phyloP scores from a whole-genome alignment of 1,140 invertebrate genomes.

The Eulimnadia texana region DNA sequence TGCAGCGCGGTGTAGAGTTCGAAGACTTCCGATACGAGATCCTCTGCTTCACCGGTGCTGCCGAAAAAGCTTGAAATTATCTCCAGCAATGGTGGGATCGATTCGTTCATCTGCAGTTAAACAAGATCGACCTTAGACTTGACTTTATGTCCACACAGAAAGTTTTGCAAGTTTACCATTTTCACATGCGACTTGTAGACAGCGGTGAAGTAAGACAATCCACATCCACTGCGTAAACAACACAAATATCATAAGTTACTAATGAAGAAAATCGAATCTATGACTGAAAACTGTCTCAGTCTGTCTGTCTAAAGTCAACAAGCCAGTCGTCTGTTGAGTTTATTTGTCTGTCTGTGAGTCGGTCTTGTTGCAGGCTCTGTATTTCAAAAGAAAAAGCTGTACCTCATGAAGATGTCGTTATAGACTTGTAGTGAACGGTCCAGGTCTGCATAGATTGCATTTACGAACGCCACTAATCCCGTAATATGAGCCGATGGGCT shows the following conservation, averaged over 20 bases:
- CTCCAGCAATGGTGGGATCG: background rate
- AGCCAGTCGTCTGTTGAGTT: too few species aligned
- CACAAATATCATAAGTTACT: slow-evolving; percentile 19
- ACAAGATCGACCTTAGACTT: too few species aligned
- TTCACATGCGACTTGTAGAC: slow-evolving; percentile 74
- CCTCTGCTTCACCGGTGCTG: background rate
- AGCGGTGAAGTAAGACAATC: slow-evolving; percentile 66
- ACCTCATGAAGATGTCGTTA: slow-evolving; percentile 18
- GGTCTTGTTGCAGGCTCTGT: too few species aligned
- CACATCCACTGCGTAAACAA: slow-evolving; percentile 51
- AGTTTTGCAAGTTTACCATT: slow-evolving; percentile 59
- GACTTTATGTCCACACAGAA: too few species aligned
- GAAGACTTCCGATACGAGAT: slow-evolving; percentile 38
- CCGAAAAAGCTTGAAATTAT: background rate
- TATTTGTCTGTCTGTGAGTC: too few species aligned
- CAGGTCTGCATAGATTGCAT: slow-evolving; percentile 13
- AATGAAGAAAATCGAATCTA: too few species aligned
- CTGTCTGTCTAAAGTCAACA: too few species aligned
- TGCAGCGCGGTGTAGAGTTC: slow-evolving; percentile 63
- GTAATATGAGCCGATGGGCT: slow-evolving; percentile 1
- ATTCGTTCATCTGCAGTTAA: too few species aligned
- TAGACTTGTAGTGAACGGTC: slow-evolving; percentile 15
- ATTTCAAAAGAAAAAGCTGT: too few species aligned
- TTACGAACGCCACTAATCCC: slow-evolving; percentile 5
- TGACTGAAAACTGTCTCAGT: too few species aligned